Base-by-base conservation (phyloP, 2,113 vertebrate species). In the Nothobranchius kuhntae region DNA sequence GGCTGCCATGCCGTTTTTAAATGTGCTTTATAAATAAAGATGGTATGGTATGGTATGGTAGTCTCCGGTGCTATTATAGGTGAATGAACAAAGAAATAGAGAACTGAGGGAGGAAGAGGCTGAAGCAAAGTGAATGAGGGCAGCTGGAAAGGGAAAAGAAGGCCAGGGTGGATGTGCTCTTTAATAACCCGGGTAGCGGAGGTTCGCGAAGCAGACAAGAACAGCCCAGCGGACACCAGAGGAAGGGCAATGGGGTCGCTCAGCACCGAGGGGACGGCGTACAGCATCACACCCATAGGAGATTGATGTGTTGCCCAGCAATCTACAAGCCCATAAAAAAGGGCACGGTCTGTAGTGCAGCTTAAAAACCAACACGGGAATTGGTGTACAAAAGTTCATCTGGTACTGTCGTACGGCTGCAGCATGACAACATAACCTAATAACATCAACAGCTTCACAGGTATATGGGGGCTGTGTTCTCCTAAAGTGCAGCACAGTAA, bases 221-320 rank as follows among this genome's bases (percentile, higher is more conserved):
- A 85, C 82, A 89, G 78, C 87, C 73, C 81, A 77, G 75, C 66
- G 75, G 87, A 86, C 73, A 83, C 81, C 78, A 75, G 80, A 78
- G 51, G 74, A 82, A 89, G 92, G 92, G 89, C 90, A 92, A 88
- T 83, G 70, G 79, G 89, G 90, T 90, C 89, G 68, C 53, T 3
- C 61, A 35, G 61, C 78, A 71, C 46, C 14, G 70, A 76, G 74
- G 75, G 77, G 64, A 78, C 75, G 80, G 86, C 68, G 63, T 61
- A 78, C 77, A 74, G 71, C 68, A 73, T 82, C 67, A 47, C 73
- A 67, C 70, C 61, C 71, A 66, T 64, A 73, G 77, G 87, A 92
- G 87, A 92, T 89, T 90, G 89, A 92, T 92, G 92, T 82, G 82
- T 89, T 92, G 85, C 87, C 77, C 65, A 52, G 87, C 82, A 89